phyloP scores from a whole-genome alignment of 2,113 vertebrate species.

The Mirza zaza region DNA sequence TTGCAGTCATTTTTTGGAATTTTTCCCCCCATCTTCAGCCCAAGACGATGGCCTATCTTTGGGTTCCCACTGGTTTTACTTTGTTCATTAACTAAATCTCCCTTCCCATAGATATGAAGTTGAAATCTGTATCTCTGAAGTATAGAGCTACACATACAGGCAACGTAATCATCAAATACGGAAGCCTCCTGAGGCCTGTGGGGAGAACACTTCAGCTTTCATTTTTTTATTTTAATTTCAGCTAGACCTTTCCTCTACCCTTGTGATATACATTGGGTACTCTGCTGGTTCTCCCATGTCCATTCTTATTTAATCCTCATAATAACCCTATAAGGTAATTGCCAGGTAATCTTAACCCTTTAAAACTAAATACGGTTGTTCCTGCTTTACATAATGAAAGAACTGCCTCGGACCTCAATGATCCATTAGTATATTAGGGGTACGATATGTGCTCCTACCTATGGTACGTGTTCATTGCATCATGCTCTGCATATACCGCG shows the following conservation, averaged over 20 bases:
- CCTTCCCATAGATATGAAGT: not conserved
- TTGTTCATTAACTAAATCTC: not conserved
- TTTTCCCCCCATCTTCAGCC: not conserved
- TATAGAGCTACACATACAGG: not conserved
- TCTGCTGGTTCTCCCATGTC: not conserved
- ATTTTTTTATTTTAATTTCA: not conserved
- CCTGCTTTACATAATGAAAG: not conserved
- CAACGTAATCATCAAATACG: not conserved
- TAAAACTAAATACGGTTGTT: not conserved
- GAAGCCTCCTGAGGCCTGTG: not conserved
- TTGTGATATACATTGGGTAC: not conserved
- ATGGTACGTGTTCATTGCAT: not conserved
- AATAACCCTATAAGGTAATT: not conserved
- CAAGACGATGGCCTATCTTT: not conserved
- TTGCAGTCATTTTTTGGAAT: not conserved
- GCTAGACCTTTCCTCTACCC: not conserved
- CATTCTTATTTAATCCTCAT: not conserved
- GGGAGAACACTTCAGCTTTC: not conserved
- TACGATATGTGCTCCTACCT: too few relatives aligned
- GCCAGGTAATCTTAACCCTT: not conserved
- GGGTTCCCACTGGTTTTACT: not conserved
- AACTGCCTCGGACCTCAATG: not conserved
- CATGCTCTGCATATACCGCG: not conserved
- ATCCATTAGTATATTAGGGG: not conserved
- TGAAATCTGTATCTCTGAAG: not conserved